These are phyloP conservation scores for Epirrhoe alternata DNA, from an alignment of 2,888 invertebrate genomes.

Conservation along the genomic window DNA sequence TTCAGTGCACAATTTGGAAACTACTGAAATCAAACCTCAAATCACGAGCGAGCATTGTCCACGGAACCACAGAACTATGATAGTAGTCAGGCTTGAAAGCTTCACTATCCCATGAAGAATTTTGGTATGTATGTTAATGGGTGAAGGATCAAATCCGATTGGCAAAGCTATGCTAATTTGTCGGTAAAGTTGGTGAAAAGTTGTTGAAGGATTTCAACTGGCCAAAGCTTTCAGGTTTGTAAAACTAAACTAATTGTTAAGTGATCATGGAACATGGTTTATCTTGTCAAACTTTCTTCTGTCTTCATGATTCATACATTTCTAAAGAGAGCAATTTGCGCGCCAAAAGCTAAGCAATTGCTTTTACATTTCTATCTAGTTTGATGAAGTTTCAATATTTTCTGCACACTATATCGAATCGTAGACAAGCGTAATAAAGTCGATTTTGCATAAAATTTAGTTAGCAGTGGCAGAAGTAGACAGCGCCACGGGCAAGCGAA, in stretches of 20 bases:
- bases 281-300: too few species aligned
- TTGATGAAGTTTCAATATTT: too few species aligned
- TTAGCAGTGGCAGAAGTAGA: slow-evolving; percentile 7
- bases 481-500: slow-evolving; percentile 57
- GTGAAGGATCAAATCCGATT: background rate
- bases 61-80: slow-evolving; percentile 11
- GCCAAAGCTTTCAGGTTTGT: too few species aligned
- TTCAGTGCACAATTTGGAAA: slow-evolving; percentile 29
- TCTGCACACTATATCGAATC: background rate
- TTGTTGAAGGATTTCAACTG: too few species aligned
- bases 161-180: too few species aligned
- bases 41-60: slow-evolving; percentile 56
- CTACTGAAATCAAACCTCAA: slow-evolving; percentile 55
- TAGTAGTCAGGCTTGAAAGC: background rate
- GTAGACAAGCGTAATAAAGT: background rate
- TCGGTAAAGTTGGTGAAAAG: too few species aligned
- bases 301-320: too few species aligned
- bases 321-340: too few species aligned
- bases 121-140: background rate
- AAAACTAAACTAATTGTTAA: too few species aligned
- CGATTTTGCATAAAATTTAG: background rate
- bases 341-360: too few species aligned
- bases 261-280: too few species aligned
- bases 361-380: too few species aligned
- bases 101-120: slow-evolving; percentile 1